Percentiles rank a stretch among this genome's conserved stretches.
Conservation (phyloP, 2,888 invertebrate genomes). For the Trissonchulus sp. region DNA sequence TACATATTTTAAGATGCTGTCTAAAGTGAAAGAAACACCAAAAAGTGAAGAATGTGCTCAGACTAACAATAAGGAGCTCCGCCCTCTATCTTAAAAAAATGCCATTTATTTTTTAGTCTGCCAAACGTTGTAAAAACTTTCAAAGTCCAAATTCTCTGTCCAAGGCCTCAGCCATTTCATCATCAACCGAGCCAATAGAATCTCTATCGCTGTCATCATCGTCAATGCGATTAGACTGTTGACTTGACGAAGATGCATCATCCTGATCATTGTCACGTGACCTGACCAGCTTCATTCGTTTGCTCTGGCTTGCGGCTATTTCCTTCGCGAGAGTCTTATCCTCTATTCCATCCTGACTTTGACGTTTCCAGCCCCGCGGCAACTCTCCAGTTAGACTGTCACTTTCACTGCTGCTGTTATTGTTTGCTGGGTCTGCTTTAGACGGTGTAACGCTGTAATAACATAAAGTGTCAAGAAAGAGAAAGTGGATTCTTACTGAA, state of each 20-base stretch:
- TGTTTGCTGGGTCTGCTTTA: no score
- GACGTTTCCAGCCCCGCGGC: neutral
- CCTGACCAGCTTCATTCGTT: neutral
- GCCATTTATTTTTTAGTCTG: no score
- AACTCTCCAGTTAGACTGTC: neutral
- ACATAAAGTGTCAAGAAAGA: no score
- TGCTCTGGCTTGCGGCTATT: neutral
- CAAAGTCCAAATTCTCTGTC: conserved; percentile 25
- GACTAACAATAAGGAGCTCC: no score
- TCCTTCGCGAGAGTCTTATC: neutral
- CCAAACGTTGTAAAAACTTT: no score
- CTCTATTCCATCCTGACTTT: neutral
- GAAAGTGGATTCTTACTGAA: no score
- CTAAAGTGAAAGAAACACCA: no score
- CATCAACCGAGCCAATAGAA: conserved; percentile 31
- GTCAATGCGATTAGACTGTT: neutral
- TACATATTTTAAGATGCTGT: no score
- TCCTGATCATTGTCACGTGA: neutral
- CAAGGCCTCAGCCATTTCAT: conserved; percentile 27
- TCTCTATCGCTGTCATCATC: conserved; percentile 14
- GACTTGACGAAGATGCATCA: neutral
- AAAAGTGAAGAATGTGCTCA: no score
- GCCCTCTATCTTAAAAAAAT: no score
- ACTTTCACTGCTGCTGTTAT: neutral
- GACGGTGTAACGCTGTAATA: no score